Conservation (phyloP, 2,113 vertebrate species). For the Nipponia nippon region DNA sequence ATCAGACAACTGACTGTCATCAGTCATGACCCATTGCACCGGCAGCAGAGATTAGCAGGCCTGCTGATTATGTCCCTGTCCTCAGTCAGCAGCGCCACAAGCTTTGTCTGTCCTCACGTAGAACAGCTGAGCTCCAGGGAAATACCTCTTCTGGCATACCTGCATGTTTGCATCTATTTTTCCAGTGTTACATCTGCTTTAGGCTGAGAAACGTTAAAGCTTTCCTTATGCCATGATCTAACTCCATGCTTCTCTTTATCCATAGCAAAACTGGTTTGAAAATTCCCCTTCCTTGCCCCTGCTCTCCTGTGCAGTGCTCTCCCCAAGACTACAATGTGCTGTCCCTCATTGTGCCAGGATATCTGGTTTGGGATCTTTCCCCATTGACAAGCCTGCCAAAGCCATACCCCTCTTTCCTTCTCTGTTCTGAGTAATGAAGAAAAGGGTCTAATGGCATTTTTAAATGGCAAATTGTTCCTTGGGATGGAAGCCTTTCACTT, state of each 20-base stretch:
- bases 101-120: neutral
- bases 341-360: neutral
- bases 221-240: neutral
- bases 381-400: neutral
- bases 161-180: neutral
- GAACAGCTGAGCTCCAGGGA: neutral
- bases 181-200: neutral
- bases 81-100: neutral
- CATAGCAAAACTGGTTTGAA: neutral
- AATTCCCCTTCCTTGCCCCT: neutral
- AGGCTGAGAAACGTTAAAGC: neutral
- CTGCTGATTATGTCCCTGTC: neutral
- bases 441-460: neutral
- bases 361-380: neutral
- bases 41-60: neutral
- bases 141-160: neutral
- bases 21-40: neutral
- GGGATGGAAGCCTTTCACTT: neutral
- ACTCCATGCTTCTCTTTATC: neutral
- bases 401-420: neutral
- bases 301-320: neutral
- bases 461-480: neutral
- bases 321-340: neutral
- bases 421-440: neutral
- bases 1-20: neutral